A percentile compares a stretch with the other conserved stretches of the same genome.
Evolutionary conservation across 2,888 invertebrate genomes (phyloP).

Genomic region (Cephalotes varians): DNA sequence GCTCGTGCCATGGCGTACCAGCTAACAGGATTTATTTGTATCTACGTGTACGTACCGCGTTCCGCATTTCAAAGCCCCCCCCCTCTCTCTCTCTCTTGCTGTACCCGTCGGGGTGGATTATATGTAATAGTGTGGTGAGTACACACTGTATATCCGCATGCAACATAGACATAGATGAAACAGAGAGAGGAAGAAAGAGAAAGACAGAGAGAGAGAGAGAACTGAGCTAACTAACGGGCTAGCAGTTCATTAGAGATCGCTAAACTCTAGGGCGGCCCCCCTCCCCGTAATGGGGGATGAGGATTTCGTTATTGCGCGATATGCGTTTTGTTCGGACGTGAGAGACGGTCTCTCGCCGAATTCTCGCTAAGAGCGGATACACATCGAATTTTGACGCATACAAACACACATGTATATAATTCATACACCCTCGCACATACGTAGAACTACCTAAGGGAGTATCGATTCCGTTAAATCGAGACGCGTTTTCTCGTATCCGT

Average conservation of each 20-base stretch:
- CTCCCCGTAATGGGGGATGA: constrained; percentile 64
- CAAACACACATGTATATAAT: not conserved
- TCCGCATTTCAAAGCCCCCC: constrained; percentile 61
- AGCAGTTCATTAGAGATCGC: constrained; percentile 81
- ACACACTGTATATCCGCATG: constrained; percentile 43
- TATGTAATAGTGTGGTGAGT: not conserved
- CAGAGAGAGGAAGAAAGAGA: constrained; percentile 3
- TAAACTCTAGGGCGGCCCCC: constrained; percentile 76
- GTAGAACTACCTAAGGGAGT: not conserved
- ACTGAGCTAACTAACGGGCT: constrained; percentile 78
- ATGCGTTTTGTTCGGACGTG: constrained; percentile 38
- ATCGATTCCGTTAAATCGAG: not conserved
- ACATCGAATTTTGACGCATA: not conserved
- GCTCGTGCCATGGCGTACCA: constrained; percentile 59
- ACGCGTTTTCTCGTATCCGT: constrained; percentile 3
- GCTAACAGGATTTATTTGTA: constrained; percentile 80
- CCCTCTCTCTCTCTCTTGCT: constrained; percentile 39
- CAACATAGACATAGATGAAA: constrained; percentile 17
- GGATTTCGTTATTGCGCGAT: constrained; percentile 75
- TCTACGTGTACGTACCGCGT: constrained; percentile 66
- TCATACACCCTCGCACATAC: not conserved
- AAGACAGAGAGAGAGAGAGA: constrained; percentile 44
- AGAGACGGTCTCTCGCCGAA: not conserved
- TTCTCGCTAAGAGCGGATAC: constrained; percentile 6
- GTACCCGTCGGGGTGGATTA: constrained; percentile 25